Conservation (phyloP, 2,888 invertebrate species). For the Thecocarcelia acutangulata region DNA sequence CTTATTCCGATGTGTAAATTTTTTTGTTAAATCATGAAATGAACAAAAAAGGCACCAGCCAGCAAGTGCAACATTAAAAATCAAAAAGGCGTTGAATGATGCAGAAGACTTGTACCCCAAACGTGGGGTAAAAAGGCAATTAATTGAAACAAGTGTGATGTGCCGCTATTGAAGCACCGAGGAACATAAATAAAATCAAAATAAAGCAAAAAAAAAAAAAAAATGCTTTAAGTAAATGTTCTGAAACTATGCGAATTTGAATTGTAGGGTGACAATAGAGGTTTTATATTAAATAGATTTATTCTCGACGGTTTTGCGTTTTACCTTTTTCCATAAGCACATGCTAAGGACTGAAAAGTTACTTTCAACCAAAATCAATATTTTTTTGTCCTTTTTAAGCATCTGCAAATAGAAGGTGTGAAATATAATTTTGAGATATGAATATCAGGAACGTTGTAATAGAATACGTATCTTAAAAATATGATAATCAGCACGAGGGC, state of each 20-base stretch:
- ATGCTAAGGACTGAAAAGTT: too few relatives aligned
- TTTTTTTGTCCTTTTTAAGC: too few relatives aligned
- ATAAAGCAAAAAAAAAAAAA: conserved; percentile 2
- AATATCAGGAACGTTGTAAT: too few relatives aligned
- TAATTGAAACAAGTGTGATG: conserved; percentile 77
- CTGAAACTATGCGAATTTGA: not conserved
- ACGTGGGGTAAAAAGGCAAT: conserved; percentile 71
- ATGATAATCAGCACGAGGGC: too few relatives aligned
- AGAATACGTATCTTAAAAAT: too few relatives aligned
- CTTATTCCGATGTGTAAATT: conserved; percentile 29
- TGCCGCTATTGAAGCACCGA: conserved; percentile 61
- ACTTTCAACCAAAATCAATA: too few relatives aligned
- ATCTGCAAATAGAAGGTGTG: too few relatives aligned
- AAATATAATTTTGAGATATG: too few relatives aligned
- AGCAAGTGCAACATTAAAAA: conserved; percentile 64
- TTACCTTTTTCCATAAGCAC: too few relatives aligned
- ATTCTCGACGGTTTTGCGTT: too few relatives aligned
- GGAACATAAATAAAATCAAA: conserved; percentile 51
- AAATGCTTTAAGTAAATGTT: not conserved
- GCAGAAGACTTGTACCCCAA: conserved; percentile 67
- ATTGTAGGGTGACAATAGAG: conserved; percentile 1
- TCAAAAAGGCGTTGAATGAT: conserved; percentile 72
- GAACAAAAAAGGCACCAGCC: conserved; percentile 36
- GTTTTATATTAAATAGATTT: not conserved
- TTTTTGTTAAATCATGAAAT: conserved; percentile 28